Percentiles rank a stretch among this genome's conserved stretches.
These are phyloP conservation scores for Siniperca chuatsi DNA, from an alignment of 2,113 vertebrate species.

Conservation along the genomic window DNA sequence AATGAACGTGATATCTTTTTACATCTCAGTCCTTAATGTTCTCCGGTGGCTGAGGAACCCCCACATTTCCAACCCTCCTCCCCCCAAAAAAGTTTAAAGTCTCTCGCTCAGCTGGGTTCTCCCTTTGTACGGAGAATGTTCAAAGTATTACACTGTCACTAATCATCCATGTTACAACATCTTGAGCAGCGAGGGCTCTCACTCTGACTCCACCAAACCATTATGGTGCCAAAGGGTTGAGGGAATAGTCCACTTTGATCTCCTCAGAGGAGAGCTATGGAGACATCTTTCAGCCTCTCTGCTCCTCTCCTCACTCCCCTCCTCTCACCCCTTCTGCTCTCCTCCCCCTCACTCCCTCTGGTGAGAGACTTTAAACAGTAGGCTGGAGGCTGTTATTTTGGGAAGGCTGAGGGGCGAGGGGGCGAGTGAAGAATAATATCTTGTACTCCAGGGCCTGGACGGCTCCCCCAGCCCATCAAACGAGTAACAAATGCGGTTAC, in stretches of 20 bases:
- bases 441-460: conserved; percentile 83
- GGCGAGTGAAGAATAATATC: conserved; percentile 82
- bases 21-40: conserved; percentile 82
- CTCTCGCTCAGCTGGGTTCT: conserved; percentile 85
- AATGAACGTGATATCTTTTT: conserved; percentile 87
- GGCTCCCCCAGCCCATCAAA: conserved; percentile 84
- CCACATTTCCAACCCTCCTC: conserved; percentile 56
- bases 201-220: conserved; percentile 76
- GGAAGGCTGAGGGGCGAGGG: conserved; percentile 78
- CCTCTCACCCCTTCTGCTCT: conserved; percentile 55
- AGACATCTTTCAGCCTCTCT: conserved; percentile 76
- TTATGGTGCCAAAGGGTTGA: conserved; percentile 76
- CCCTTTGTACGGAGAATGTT: conserved; percentile 79
- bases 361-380: conserved; percentile 85
- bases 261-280: conserved; percentile 77
- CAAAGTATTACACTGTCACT: conserved; percentile 83
- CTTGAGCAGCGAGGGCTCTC: conserved; percentile 74
- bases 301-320: conserved; percentile 55
- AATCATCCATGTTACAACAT: conserved; percentile 80
- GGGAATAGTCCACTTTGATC: conserved; percentile 84
- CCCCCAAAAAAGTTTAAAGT: conserved; percentile 81
- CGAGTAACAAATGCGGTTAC: conserved; percentile 85
- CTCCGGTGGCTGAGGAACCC: conserved; percentile 82
- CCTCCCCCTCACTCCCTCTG: conserved; percentile 78
- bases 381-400: conserved; percentile 85